phyloP scores from a whole-genome alignment of 2,797 vertebrate species.

The Serranus cabrilla region DNA sequence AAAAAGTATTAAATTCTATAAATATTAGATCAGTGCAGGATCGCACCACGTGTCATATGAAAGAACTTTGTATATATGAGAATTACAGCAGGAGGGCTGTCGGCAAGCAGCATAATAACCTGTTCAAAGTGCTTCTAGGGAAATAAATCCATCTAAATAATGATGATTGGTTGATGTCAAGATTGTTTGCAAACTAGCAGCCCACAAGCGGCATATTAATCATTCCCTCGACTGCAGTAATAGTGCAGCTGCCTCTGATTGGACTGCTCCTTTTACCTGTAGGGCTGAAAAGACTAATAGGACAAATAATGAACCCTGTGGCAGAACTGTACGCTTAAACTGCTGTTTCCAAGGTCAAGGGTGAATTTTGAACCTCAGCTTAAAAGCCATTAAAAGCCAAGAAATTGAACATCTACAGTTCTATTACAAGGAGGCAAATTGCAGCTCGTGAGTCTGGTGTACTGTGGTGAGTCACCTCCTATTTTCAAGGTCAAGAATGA shows the following conservation, averaged over 20 bases:
- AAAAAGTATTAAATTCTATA: not conserved
- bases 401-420: not conserved
- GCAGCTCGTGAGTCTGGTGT: not conserved
- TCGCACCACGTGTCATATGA: not conserved
- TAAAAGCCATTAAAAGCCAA: too few relatives aligned
- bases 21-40: not conserved
- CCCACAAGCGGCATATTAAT: constrained; percentile 13
- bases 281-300: not conserved
- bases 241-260: not conserved
- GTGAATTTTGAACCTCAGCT: not conserved
- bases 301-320: not conserved
- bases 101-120: constrained; percentile 17
- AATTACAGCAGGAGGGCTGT: not conserved
- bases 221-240: constrained; percentile 3
- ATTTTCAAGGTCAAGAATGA: constrained; percentile 2
- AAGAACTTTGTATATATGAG: not conserved
- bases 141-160: constrained; percentile 19
- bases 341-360: constrained; percentile 3
- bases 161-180: constrained; percentile 12
- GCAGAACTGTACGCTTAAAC: not conserved
- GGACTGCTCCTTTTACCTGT: constrained; percentile 5
- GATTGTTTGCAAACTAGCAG: constrained; percentile 29
- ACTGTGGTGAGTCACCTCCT: not conserved
- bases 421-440: not conserved
- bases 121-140: constrained; percentile 3